A percentile compares a stretch with the other conserved stretches of the same genome.
Evolutionary conservation across 2,113 vertebrate genomes (phyloP).

Genomic region (Phaetusa simplex): DNA sequence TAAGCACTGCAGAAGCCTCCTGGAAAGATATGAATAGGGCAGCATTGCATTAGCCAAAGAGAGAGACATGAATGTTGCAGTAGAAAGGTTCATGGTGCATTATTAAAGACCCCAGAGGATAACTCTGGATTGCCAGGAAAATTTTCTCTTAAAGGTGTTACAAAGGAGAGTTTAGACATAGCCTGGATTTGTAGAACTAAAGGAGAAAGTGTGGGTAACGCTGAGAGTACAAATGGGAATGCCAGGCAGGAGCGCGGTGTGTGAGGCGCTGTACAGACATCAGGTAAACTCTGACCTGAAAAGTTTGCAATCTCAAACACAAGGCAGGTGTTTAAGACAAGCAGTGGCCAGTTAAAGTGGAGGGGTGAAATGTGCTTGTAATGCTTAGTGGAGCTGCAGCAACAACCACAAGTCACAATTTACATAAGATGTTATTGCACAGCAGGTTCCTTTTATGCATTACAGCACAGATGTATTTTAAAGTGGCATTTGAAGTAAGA

Average conservation of each 20-base stretch:
- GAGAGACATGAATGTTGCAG: background rate
- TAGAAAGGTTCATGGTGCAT: background rate
- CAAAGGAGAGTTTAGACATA: background rate
- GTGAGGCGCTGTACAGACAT: background rate
- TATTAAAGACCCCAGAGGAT: background rate
- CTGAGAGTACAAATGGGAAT: background rate
- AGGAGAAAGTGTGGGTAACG: background rate
- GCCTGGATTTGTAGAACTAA: background rate
- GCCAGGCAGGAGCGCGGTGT: accelerated
- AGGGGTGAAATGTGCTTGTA: slow-evolving; percentile 13
- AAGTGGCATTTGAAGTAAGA: slow-evolving; percentile 22
- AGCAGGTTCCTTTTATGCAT: slow-evolving; percentile 37
- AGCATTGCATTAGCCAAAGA: background rate
- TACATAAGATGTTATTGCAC: slow-evolving; percentile 49
- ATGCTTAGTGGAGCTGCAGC: slow-evolving; percentile 28
- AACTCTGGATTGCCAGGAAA: background rate
- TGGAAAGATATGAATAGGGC: background rate
- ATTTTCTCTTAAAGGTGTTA: background rate
- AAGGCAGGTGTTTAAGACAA: slow-evolving; percentile 14
- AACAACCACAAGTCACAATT: slow-evolving; percentile 52
- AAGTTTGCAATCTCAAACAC: background rate
- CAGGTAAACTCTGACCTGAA: slow-evolving; percentile 35
- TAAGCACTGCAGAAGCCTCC: background rate
- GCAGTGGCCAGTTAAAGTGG: slow-evolving; percentile 7
- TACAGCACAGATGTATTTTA: slow-evolving; percentile 26